Evolutionary conservation across 2,888 invertebrate genomes (phyloP), one percentile per base, ranked within the genome.

Genomic region (Spialia ferax): DNA sequence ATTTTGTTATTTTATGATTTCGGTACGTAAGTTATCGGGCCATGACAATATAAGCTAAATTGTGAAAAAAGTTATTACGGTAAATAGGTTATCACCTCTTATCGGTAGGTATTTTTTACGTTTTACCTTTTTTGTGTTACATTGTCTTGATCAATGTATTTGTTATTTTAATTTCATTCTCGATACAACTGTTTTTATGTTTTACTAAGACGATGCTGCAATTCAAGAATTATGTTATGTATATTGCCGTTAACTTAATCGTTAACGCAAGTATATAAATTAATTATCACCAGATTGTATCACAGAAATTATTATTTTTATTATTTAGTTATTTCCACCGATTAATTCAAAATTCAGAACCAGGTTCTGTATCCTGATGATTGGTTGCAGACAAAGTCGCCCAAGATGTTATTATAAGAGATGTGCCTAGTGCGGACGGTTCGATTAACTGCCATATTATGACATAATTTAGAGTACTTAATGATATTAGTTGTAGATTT

Each of bases 381-480:
- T 79, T 83, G 81, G 81, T 82, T 80, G 81, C 79, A 80, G 83
- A 84, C 78, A 80, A 79, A 81, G 83, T 84, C 81, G 80, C 81
- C 81, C 82, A 77, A 80, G 82, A 83, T 77, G 75, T 79, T 77
- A 76, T 77, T 77, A 77, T 81, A 77, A 81, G 83, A 80, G 82
- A 83, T 81, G 87, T 84, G 88, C 90, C 88, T 86, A 84, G 87
- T 85, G 89, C 89, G 86, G 88, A 89, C 88, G 92, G 89, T 91
- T 92, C 90, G 91, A 87, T 85, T 88, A 92, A 93, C 93, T 93
- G 93, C 93, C 93, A 93, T 93, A 93, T 93, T 93, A 93, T 89
- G 87, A 92, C 92, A 89, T 93, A 93, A 84, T 90, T 89, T 92
- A 90, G 87, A 83, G 79, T 88, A 89, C 85, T 84, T 89, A 85